Conservation (phyloP, 1,140 invertebrate species). For the Calephelis virginiensis region DNA sequence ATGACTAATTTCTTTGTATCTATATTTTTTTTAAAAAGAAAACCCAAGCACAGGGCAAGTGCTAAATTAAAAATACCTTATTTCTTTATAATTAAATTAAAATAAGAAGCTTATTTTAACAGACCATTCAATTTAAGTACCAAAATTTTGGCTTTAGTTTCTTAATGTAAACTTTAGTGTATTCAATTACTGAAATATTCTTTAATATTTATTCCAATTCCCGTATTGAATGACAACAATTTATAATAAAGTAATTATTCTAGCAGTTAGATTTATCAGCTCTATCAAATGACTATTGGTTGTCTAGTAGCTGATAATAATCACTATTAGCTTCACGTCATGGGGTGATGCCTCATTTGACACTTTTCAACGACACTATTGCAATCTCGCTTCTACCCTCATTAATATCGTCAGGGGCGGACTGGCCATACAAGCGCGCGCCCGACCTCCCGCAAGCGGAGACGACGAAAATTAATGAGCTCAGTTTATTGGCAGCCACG, state of each 20-base stretch:
- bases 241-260: conserved; percentile 16
- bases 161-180: background rate
- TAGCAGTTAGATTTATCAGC: conserved; percentile 32
- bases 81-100: too few species aligned
- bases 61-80: too few species aligned
- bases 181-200: background rate
- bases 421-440: conserved; percentile 78
- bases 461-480: conserved; percentile 77
- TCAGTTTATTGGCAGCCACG: conserved; percentile 78
- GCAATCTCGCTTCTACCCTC: conserved; percentile 77
- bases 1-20: background rate
- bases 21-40: background rate
- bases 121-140: background rate
- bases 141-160: background rate
- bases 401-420: conserved; percentile 79
- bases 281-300: conserved; percentile 45
- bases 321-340: conserved; percentile 69
- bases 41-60: too few species aligned
- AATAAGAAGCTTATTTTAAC: too few species aligned
- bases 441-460: conserved; percentile 72
- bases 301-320: conserved; percentile 56
- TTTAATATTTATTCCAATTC: background rate
- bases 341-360: conserved; percentile 55
- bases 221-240: conserved; percentile 14
- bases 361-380: conserved; percentile 66